Percentiles rank a stretch among this genome's conserved stretches.
Conservation (phyloP, 2,113 vertebrate genomes). For the Ceyx cyanopectus region DNA sequence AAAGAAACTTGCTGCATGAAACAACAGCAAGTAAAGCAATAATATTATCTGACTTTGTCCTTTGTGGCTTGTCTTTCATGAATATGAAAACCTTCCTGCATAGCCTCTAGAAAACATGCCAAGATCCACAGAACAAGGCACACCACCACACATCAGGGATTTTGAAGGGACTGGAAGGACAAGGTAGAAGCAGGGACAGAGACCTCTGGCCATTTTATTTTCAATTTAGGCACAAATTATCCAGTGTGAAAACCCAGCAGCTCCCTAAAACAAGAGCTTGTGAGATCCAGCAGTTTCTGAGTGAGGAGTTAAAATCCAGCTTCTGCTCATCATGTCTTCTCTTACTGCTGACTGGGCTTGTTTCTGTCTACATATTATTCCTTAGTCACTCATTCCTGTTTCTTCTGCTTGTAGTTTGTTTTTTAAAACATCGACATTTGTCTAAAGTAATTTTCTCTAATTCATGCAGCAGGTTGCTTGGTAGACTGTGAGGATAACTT, state of each 20-base stretch:
- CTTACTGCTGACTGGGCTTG: not conserved
- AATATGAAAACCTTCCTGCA: not conserved
- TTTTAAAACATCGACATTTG: not conserved
- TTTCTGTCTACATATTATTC: not conserved
- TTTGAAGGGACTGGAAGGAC: not conserved
- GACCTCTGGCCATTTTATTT: not conserved
- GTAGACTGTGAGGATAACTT: not conserved
- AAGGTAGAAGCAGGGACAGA: not conserved
- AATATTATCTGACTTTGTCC: not conserved
- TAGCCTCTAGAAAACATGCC: not conserved
- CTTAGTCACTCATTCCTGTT: not conserved
- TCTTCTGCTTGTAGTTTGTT: not conserved
- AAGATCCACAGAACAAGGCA: not conserved
- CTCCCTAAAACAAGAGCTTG: not conserved
- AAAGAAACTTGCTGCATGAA: not conserved
- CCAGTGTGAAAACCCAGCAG: not conserved
- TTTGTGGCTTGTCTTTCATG: not conserved
- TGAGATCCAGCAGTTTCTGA: not conserved
- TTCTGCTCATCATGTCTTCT: not conserved
- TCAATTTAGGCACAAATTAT: not conserved
- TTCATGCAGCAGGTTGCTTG: not conserved
- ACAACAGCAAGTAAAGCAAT: not conserved
- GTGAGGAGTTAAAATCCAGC: not conserved
- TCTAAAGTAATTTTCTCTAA: not conserved
- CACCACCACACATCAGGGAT: not conserved